phyloP scores from a whole-genome alignment of 2,888 invertebrate genomes.

The Apomyelois bistriatella region DNA sequence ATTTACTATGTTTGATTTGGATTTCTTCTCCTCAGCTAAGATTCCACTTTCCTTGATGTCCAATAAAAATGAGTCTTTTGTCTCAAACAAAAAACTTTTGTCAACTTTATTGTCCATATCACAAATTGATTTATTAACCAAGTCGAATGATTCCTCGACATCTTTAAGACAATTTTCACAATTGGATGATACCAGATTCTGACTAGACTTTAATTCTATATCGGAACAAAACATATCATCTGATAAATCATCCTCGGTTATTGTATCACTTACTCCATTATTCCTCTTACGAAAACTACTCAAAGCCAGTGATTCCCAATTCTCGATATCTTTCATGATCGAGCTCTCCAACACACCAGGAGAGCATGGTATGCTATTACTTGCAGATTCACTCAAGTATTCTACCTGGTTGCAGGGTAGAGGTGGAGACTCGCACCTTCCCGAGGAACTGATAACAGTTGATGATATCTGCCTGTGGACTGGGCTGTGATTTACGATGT shows the following conservation, averaged over 20 bases:
- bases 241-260: conserved; percentile 42
- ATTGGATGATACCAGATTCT: conserved; percentile 24
- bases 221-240: conserved; percentile 59
- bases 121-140: conserved; percentile 75
- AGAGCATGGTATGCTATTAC: conserved; percentile 49
- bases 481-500: conserved; percentile 33
- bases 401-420: conserved; percentile 70
- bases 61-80: conserved; percentile 64
- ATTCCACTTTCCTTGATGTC: conserved; percentile 57
- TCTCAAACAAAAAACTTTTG: conserved; percentile 50
- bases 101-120: conserved; percentile 43
- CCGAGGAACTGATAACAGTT: conserved; percentile 18
- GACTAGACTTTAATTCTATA: conserved; percentile 38
- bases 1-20: conserved; percentile 22
- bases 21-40: conserved; percentile 27
- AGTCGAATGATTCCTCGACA: conserved; percentile 69
- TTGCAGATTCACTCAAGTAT: conserved; percentile 53
- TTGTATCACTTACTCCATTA: conserved; percentile 22
- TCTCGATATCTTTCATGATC: conserved; percentile 30
- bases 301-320: conserved; percentile 47
- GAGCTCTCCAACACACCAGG: conserved; percentile 44
- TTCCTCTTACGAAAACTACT: conserved; percentile 28
- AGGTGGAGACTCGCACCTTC: conserved; percentile 56
- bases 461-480: conserved; percentile 29
- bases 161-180: conserved; percentile 36